Conservation (phyloP, 2,113 vertebrate genomes). For the Oplegnathus fasciatus region DNA sequence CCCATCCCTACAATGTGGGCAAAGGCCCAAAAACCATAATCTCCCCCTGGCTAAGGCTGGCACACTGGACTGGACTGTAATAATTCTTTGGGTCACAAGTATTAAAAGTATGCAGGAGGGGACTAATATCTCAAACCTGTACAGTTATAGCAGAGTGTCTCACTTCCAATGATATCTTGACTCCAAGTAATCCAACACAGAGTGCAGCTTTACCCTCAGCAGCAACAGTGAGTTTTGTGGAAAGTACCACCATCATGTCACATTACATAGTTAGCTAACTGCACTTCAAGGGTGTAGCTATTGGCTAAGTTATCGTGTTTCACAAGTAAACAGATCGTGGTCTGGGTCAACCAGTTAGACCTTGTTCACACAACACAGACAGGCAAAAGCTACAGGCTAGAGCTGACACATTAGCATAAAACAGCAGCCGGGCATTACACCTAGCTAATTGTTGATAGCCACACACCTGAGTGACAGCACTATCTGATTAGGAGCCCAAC, state of each 20-base stretch:
- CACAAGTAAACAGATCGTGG: slow-evolving; percentile 24
- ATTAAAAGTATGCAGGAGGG: slow-evolving; percentile 30
- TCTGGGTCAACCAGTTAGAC: slow-evolving; percentile 61
- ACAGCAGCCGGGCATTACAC: neutral
- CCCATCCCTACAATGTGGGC: slow-evolving; percentile 58
- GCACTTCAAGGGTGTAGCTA: neutral
- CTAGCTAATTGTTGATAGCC: neutral
- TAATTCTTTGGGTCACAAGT: neutral
- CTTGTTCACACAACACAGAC: neutral
- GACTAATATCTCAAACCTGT: slow-evolving; percentile 2
- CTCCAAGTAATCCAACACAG: neutral
- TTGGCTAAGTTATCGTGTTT: slow-evolving; percentile 27
- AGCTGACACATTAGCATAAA: slow-evolving; percentile 26
- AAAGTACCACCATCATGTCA: neutral
- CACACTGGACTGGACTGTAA: slow-evolving; percentile 16
- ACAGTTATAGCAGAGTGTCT: neutral
- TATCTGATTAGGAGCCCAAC: neutral
- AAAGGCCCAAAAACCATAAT: slow-evolving; percentile 55
- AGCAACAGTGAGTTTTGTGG: neutral
- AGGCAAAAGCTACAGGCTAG: slow-evolving; percentile 6
- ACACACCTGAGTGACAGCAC: slow-evolving; percentile 45
- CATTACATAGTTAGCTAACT: neutral
- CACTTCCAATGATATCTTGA: slow-evolving; percentile 8
- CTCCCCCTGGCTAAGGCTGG: slow-evolving; percentile 25
- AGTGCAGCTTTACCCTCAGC: slow-evolving; percentile 17